Base-by-base conservation (phyloP, 2,113 vertebrate species). In the Siniperca knerii region DNA sequence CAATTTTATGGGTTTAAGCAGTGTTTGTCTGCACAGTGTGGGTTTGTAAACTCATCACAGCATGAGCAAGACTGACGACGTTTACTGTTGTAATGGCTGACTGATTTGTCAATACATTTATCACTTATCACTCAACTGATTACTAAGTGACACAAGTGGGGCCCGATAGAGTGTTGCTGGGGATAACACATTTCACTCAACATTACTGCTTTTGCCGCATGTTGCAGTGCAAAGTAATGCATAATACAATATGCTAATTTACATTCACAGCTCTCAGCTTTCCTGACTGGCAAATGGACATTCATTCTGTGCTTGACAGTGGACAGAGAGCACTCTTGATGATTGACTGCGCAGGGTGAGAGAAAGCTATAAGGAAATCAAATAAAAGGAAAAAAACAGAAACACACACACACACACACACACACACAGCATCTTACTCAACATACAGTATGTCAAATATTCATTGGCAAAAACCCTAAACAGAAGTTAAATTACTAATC, bases 281-380 rank as follows among this genome's bases (percentile, higher is more conserved):
- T 78, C 35, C 46, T 40, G 73, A 12, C 60, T 67, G 40, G 4
- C 0, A 3, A n/a, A 40, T 73, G 29, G 2, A 81, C 76, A 79
- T 44, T 44, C 42, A 72, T 18, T 58, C 11, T 71, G 35, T 62
- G 57, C 62, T 79, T 83, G 18, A 46, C 65, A 37, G 55, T 58
- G 54, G 72, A 74, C 57, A 67, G 33, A 20, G 29, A 42, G 42
- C 16, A 42, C 40, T 50, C 3, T 44, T 68, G 8, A 72, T 35
- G 40, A 25, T 12, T 75, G 69, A 29, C 29, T 16, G 29, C 42
- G 40, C 33, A 67, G 25, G n/a, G 52, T 66, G 7, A 71, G 66
- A 85, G 11, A 77, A 50, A 8, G 18, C 15, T 20, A 5, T 93
- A 96, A 95, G 94, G 93, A 95, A 95, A 86, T 80, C 0, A 75